Conservation (phyloP, 2,797 vertebrate species). For the Acanthiza pusilla region DNA sequence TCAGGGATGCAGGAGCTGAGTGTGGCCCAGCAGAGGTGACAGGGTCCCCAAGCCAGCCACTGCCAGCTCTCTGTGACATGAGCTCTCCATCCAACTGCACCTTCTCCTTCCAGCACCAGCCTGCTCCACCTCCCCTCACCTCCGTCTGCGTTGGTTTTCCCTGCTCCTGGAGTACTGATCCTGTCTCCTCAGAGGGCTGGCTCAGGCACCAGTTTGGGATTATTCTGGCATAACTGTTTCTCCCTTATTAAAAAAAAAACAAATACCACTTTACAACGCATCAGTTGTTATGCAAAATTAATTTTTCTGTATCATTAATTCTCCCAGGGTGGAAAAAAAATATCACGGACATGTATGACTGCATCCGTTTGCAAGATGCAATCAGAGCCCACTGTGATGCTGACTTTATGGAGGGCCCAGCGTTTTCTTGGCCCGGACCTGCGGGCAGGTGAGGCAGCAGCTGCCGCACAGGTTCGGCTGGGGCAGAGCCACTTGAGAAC, state of each 20-base stretch:
- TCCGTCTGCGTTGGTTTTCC: accelerated
- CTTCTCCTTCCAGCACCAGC: neutral
- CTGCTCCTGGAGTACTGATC: neutral
- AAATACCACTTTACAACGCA: neutral
- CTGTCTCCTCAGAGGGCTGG: neutral
- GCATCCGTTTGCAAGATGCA: accelerated
- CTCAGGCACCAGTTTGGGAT: neutral
- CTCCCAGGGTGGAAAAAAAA: neutral
- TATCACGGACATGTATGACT: accelerated
- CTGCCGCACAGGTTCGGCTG: neutral
- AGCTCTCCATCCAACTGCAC: neutral
- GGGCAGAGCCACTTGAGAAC: neutral
- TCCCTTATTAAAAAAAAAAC: neutral
- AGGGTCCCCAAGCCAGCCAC: neutral
- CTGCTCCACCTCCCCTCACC: neutral
- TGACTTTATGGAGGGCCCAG: neutral
- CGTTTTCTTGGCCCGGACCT: accelerated
- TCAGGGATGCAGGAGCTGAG: neutral
- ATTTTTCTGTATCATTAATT: neutral
- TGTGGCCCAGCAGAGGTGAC: accelerated
- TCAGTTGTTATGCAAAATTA: neutral
- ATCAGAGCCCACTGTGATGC: accelerated
- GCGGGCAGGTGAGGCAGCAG: neutral
- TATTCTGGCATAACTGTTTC: neutral
- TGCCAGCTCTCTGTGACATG: accelerated